Percentiles rank a stretch among this genome's conserved stretches.
phyloP scores from a whole-genome alignment of 2,797 vertebrate genomes.

The Notolabrus celidotus region DNA sequence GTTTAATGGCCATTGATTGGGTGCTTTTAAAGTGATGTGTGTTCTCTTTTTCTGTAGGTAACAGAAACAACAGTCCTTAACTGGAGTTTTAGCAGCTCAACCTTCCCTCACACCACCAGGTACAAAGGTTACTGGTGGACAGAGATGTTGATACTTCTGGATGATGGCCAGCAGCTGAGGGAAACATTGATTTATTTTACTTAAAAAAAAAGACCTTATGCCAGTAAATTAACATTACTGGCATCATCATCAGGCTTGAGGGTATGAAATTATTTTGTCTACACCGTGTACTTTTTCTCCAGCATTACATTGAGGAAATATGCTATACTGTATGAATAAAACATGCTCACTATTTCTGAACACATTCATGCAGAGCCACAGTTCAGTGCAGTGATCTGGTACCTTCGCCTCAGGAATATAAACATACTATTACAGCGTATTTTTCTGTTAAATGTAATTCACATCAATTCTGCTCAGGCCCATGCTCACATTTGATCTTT shows the following conservation, averaged over 20 bases:
- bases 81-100: too few species aligned
- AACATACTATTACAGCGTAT: constrained; percentile 30
- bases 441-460: constrained; percentile 26
- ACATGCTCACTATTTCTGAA: constrained; percentile 49
- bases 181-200: constrained; percentile 21
- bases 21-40: too few species aligned
- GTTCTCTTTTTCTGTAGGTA: too few species aligned
- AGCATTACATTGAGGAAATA: constrained; percentile 41
- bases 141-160: constrained; percentile 7
- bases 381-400: constrained; percentile 32
- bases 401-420: constrained; percentile 48
- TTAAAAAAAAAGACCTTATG: background rate
- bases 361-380: constrained; percentile 53
- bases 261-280: constrained; percentile 31
- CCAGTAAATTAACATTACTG: constrained; percentile 33
- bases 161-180: constrained; percentile 6
- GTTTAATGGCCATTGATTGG: too few species aligned
- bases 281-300: constrained; percentile 23
- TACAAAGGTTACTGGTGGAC: background rate
- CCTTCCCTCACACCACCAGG: background rate
- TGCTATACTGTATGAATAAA: constrained; percentile 65
- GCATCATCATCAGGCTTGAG: constrained; percentile 27
- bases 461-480: constrained; percentile 35
- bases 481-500: constrained; percentile 19
- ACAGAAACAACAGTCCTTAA: too few species aligned